These are phyloP conservation scores for Poecilus cupreus DNA, from an alignment of 2,888 invertebrate species.

Conservation along the genomic window DNA sequence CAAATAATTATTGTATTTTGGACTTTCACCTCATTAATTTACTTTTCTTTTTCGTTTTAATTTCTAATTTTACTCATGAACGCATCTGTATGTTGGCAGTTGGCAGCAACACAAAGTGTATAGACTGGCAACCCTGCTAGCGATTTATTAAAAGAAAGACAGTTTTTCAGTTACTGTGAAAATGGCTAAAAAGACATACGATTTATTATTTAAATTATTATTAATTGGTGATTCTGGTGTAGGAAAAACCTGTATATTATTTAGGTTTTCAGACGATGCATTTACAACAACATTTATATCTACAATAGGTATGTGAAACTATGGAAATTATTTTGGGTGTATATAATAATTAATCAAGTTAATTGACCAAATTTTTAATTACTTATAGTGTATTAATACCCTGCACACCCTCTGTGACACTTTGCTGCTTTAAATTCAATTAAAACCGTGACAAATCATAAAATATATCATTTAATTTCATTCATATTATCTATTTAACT, in stretches of 20 bases:
- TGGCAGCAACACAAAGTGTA: too few species aligned
- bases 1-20: neutral
- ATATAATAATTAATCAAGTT: constrained; percentile 43
- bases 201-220: constrained; percentile 92
- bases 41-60: neutral
- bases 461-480: neutral
- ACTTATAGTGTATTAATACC: neutral
- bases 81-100: neutral
- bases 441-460: neutral
- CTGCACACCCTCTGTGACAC: neutral
- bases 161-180: constrained; percentile 63
- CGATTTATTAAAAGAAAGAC: constrained; percentile 37
- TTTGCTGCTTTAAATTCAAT: neutral
- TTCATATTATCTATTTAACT: neutral
- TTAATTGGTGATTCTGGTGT: constrained; percentile 96
- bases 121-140: constrained; percentile 15
- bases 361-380: constrained; percentile 49
- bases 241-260: constrained; percentile 95
- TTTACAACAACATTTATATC: constrained; percentile 97
- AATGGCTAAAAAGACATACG: constrained; percentile 98
- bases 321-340: constrained; percentile 45
- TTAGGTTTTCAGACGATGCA: constrained; percentile 95
- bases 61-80: constrained; percentile 14
- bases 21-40: constrained; percentile 16
- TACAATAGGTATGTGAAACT: constrained; percentile 86